Conservation (phyloP, 2,888 invertebrate genomes). For the Drosophila gaucha region DNA sequence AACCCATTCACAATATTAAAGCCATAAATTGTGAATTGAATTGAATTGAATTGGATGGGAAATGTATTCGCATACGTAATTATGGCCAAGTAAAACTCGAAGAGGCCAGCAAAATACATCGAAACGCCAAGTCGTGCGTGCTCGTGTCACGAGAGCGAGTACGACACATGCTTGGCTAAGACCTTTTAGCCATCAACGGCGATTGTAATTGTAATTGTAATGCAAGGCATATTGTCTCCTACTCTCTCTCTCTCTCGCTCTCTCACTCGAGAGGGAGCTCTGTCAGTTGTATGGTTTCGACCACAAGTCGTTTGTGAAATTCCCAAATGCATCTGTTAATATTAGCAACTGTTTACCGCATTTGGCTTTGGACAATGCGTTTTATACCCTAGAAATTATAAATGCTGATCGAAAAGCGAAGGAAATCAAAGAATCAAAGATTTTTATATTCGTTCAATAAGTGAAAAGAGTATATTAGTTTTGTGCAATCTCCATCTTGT, state of each 20-base stretch:
- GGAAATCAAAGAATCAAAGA: no score
- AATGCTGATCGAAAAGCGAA: no score
- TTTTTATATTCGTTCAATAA: no score
- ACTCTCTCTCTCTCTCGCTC: not conserved
- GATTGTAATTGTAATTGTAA: conserved; percentile 13
- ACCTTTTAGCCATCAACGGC: not conserved
- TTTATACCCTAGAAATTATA: no score
- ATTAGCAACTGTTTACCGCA: no score
- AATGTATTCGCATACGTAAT: conserved; percentile 15
- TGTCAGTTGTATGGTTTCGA: conserved; percentile 4
- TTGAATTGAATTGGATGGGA: conserved; percentile 15
- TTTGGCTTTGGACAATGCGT: no score
- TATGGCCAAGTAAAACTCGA: not conserved
- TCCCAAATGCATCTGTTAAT: no score
- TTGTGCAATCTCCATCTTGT: no score
- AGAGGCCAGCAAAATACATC: no score
- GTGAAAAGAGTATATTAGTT: no score
- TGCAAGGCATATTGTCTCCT: conserved; percentile 7
- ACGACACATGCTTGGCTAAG: not conserved
- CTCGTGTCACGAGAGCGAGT: not conserved
- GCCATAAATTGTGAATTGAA: conserved; percentile 25
- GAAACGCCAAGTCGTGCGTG: no score
- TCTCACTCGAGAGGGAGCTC: not conserved
- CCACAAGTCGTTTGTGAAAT: no score
- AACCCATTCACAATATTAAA: conserved; percentile 42